phyloP scores from a whole-genome alignment of 2,113 vertebrate genomes.

The Osmerus mordax region DNA sequence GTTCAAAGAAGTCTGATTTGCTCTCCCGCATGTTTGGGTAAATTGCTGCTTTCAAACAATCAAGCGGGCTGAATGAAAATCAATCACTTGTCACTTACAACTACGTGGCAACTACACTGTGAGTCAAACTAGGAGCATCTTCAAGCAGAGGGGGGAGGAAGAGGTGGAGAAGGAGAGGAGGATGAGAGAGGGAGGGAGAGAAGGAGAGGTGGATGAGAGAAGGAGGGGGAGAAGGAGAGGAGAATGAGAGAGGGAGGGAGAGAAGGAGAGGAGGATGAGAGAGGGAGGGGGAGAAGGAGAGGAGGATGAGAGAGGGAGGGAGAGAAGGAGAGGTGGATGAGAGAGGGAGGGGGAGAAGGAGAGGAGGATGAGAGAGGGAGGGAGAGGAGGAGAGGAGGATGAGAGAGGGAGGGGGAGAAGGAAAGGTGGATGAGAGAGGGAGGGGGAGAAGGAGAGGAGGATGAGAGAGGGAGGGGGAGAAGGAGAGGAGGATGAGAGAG shows the following conservation, averaged over 20 bases:
- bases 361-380: too few relatives aligned
- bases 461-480: background rate
- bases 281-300: background rate
- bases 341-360: too few relatives aligned
- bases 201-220: constrained; percentile 26
- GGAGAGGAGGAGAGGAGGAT: too few relatives aligned
- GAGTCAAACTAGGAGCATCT: background rate
- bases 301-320: too few relatives aligned
- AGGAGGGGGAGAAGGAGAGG: background rate
- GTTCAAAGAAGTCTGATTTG: constrained; percentile 32
- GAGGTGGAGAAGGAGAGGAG: background rate
- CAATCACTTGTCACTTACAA: constrained; percentile 6
- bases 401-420: background rate
- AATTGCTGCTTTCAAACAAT: constrained; percentile 34
- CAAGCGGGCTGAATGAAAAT: constrained; percentile 7
- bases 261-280: background rate
- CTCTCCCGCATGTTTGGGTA: constrained; percentile 32
- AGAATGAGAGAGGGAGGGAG: background rate
- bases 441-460: background rate
- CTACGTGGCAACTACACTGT: background rate
- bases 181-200: too few relatives aligned
- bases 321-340: too few relatives aligned
- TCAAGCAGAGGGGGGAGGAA: too few relatives aligned
- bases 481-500: background rate
- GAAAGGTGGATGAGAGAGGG: background rate